Evolutionary conservation across 2,113 vertebrate genomes (phyloP).

Genomic region (Brachypteracias leptosomus): DNA sequence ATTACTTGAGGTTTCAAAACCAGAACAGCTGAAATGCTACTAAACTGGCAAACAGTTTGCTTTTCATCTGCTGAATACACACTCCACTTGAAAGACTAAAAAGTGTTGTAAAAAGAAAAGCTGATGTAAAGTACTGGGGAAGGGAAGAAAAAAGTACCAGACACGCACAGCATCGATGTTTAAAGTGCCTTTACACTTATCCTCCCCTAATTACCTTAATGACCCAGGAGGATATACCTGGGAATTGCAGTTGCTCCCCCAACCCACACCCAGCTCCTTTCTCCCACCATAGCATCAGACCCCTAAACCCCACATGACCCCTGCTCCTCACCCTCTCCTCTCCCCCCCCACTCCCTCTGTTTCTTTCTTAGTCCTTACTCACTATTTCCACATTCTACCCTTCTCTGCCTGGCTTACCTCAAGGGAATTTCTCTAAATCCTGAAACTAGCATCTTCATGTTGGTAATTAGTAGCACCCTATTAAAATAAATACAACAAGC

Average conservation of each 20-base stretch:
- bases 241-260: background rate
- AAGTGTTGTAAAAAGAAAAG: background rate
- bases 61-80: background rate
- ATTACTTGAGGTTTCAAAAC: background rate
- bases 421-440: background rate
- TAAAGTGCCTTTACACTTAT: background rate
- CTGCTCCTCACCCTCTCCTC: background rate
- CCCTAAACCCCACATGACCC: background rate
- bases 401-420: background rate
- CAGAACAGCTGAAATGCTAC: background rate
- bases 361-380: background rate
- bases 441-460: background rate
- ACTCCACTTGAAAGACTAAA: background rate
- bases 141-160: background rate
- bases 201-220: background rate
- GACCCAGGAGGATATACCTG: background rate
- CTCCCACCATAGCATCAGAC: background rate
- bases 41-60: background rate
- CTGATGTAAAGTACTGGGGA: background rate
- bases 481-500: background rate
- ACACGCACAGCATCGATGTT: background rate
- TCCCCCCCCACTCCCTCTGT: background rate
- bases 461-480: background rate
- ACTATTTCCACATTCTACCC: rapidly evolving
- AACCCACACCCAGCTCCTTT: rapidly evolving